These are phyloP conservation scores for Lamellibrachia columna DNA, from an alignment of 2,888 invertebrate species.

Conservation along the genomic window DNA sequence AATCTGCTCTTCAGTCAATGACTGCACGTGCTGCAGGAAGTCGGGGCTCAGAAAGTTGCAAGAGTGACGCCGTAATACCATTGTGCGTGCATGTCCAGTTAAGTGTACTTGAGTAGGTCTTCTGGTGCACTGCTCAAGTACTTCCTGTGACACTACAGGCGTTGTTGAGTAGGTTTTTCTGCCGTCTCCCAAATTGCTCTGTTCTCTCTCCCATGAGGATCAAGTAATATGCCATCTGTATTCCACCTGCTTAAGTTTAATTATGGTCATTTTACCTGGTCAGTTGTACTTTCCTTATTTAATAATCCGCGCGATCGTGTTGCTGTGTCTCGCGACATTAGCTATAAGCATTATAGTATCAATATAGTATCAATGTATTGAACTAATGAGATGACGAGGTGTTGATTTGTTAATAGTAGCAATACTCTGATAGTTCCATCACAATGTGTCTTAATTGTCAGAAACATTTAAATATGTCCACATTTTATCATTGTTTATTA, in stretches of 20 bases:
- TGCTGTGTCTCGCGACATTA: background rate
- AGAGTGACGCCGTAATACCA: background rate
- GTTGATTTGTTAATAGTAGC: no score
- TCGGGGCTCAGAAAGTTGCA: background rate
- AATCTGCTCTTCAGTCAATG: background rate
- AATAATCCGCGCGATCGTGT: background rate
- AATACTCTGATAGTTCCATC: no score
- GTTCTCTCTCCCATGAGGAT: background rate
- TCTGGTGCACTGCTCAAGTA: background rate
- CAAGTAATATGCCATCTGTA: background rate
- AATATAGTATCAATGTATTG: no score
- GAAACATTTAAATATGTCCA: no score
- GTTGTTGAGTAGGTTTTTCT: background rate
- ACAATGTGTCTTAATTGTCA: no score
- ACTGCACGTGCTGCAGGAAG: background rate
- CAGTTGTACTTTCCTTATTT: background rate
- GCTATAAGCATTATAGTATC: no score
- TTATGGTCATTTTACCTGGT: background rate
- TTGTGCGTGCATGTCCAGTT: background rate
- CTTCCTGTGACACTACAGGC: constrained; percentile 3
- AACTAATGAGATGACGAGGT: no score
- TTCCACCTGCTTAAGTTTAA: background rate
- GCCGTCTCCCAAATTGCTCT: background rate
- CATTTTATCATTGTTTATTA: no score
- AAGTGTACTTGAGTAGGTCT: constrained; percentile 4